Base-by-base conservation (phyloP, 2,797 vertebrate genomes). In the Gadopsis marmoratus region DNA sequence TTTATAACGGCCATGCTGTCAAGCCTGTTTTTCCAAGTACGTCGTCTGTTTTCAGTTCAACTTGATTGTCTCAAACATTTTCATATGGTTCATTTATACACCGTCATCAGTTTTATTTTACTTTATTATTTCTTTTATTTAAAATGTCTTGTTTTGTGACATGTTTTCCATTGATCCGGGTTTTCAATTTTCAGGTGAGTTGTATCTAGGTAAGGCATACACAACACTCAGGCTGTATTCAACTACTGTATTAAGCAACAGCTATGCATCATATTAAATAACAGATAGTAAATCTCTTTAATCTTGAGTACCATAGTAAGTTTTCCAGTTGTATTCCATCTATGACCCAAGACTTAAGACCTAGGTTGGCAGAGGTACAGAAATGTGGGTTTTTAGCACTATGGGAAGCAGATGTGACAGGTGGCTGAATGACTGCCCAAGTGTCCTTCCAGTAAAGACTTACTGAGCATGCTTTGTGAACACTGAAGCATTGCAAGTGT, bases 211-310 rank as follows among this genome's bases (percentile, higher is more conserved):
- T 63, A 81, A 87, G 79, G 70, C 78, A 83, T 87, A 75, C 71
- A 83, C 85, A 84, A 84, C 67, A 92, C 91, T 94, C 91, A 93
- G 92, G 89, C 89, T 93, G 83, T 90, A 91, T 84, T 83, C 70
- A 90, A 91, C 92, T 94, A 93, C 93, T 94, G 92, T 93, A 91
- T 90, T 88, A 88, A 79, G 65, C 75, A 90, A 86, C 72, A 80
- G 77, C 75, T 84, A 88, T 85, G 82, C 82, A 88, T 86, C 51
- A 53, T 79, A 82, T 79, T 71, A 79, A 79, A 75, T 78, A 60
- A 58, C 60, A 58, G 69, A 78, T 76, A 79, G 48, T 37, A 67
- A 61, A 58, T 67, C 45, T 87, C 66, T 70, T 81, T 76, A 74
- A 81, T 80, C 43, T 47, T 82, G 33, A 77, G 48, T 26, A 26